phyloP scores from a whole-genome alignment of 2,888 invertebrate species.

The Clistopyga incitator region DNA sequence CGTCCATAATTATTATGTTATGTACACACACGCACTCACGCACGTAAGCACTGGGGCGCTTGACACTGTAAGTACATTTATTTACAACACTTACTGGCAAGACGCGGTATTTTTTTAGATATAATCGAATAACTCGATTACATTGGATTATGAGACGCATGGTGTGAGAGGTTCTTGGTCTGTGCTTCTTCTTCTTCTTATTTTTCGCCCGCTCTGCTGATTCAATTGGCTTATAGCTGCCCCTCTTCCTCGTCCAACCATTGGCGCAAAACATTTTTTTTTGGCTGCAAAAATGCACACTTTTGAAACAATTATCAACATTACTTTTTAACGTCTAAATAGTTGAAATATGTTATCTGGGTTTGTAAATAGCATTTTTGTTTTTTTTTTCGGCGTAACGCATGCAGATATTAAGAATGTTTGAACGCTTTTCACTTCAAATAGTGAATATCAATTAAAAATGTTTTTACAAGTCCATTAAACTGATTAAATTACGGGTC shows the following conservation, averaged over 20 bases:
- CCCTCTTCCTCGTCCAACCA: slow-evolving; percentile 79
- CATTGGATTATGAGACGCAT: slow-evolving; percentile 38
- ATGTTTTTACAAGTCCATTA: too few species aligned
- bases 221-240: slow-evolving; percentile 62
- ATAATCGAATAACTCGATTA: slow-evolving; percentile 45
- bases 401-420: too few species aligned
- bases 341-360: too few species aligned
- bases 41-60: slow-evolving; percentile 75
- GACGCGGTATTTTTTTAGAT: slow-evolving; percentile 62
- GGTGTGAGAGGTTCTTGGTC: slow-evolving; percentile 56
- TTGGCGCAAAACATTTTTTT: slow-evolving; percentile 78
- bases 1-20: slow-evolving; percentile 73
- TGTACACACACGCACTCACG: slow-evolving; percentile 79
- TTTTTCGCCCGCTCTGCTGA: slow-evolving; percentile 55
- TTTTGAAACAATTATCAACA: not conserved
- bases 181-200: slow-evolving; percentile 61
- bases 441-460: too few species aligned
- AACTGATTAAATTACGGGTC: too few species aligned
- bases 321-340: not conserved
- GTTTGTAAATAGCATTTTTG: too few species aligned
- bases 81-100: slow-evolving; percentile 84
- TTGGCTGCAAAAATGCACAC: slow-evolving; percentile 76
- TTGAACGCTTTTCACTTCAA: too few species aligned
- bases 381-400: too few species aligned
- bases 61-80: slow-evolving; percentile 84